phyloP scores from a whole-genome alignment of 2,797 vertebrate species.

The Salmo trutta region DNA sequence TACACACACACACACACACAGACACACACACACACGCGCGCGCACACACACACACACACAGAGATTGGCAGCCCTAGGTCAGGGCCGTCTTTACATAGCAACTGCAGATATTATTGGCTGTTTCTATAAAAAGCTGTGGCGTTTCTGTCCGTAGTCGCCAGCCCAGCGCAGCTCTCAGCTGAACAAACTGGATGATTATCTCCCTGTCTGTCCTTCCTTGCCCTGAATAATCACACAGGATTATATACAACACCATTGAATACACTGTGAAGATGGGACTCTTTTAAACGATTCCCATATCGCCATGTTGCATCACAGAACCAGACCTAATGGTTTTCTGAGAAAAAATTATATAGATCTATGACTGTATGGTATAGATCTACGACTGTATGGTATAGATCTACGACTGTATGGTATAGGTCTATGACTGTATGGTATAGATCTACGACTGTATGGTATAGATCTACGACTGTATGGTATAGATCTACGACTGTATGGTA shows the following conservation, averaged over 20 bases:
- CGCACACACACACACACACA: not conserved
- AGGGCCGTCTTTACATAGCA: constrained; percentile 62
- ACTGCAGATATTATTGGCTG: constrained; percentile 71
- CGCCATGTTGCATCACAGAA: not conserved
- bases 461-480: no score
- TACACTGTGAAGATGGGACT: not conserved
- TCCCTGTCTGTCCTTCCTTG: constrained; percentile 30
- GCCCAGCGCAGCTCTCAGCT: constrained; percentile 23
- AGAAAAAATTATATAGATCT: no score
- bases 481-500: no score
- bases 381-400: no score
- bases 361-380: no score
- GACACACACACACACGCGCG: not conserved
- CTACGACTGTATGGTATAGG: no score
- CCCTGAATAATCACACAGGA: constrained; percentile 33
- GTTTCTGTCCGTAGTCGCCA: constrained; percentile 41
- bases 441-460: no score
- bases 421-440: no score
- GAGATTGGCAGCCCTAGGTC: constrained; percentile 45
- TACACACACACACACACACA: not conserved
- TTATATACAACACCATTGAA: not conserved
- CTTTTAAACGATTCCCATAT: not conserved
- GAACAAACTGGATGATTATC: constrained; percentile 57
- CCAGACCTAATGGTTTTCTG: not conserved
- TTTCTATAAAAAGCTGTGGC: constrained; percentile 68